Evolutionary conservation across 1,140 invertebrate species (phyloP), one percentile per base, ranked within the genome.

Genomic region (Ridgeia piscesae): DNA sequence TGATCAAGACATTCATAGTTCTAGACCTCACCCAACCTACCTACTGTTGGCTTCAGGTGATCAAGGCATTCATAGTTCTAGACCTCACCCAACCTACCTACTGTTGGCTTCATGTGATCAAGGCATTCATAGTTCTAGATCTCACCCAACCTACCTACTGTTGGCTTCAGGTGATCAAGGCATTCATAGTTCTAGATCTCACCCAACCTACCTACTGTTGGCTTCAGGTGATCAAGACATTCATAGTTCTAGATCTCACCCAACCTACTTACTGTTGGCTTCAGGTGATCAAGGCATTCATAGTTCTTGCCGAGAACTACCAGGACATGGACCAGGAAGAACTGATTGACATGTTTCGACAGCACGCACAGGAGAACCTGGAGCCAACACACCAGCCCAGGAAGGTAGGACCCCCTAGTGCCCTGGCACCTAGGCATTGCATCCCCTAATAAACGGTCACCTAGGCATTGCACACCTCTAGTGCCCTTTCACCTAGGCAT

Each of bases 381-480:
- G 96, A 96, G 14, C 96, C 96, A 48, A 96, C 96, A 93, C 96
- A 97, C 94, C 96, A 97, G 93, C 96, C 96, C 27, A 94, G 96
- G 93, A 96, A 96, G 94, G 96, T 96, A 94, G 35, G 89, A 34
- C 35, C 2, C 33, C 34, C 34, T 89, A 33, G 88, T 34, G 34
- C 34, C 2, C n/a, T 34, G n/a, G 4, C 88, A 89, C n/a, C 4
- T 33, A 33, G 34, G 34, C 34, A 34, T 89, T 33, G n/a, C 34
- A 33, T 17, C 34, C n/a, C 34, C 34, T 33, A 89, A 17, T 34
- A 17, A 2, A 89, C 88, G 4, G 88, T 89, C 34, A 33, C 34
- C n/a, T 89, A 33, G n/a, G n/a, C 88, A 89, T 89, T 34, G n/a
- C n/a, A 89, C 88, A 89, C 88, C 34, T 17, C 34, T 33, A 89